A percentile compares a stretch with the other conserved stretches of the same genome.
These are phyloP conservation scores for Priapulus caudatus DNA, from an alignment of 2,888 invertebrate species.

Conservation along the genomic window DNA sequence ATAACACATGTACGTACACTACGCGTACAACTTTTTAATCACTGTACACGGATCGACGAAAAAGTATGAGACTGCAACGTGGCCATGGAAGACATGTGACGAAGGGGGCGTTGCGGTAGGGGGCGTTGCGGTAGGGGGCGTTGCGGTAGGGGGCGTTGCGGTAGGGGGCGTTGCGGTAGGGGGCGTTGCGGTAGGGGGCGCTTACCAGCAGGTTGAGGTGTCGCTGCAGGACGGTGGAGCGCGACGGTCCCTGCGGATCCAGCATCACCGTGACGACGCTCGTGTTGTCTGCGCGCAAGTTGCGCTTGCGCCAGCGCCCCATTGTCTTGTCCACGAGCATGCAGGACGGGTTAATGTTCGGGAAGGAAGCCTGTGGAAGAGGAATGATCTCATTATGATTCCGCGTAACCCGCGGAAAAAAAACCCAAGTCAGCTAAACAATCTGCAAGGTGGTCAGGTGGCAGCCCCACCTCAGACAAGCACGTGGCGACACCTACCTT, in stretches of 20 bases:
- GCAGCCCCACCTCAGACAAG: no score
- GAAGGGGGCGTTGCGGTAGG: no score
- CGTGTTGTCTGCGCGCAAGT: slow-evolving; percentile 89
- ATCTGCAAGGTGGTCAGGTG: neutral
- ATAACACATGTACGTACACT: no score
- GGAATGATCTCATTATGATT: slow-evolving; percentile 6
- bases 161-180: no score
- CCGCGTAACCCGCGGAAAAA: neutral
- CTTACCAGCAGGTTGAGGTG: slow-evolving; percentile 12
- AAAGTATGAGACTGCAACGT: no score
- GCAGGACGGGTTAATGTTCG: slow-evolving; percentile 72
- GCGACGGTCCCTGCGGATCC: slow-evolving; percentile 72
- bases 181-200: no score
- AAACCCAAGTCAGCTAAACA: slow-evolving; percentile 6
- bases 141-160: no score
- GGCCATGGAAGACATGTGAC: no score
- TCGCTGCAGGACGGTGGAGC: slow-evolving; percentile 32
- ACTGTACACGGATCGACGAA: no score
- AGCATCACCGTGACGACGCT: slow-evolving; percentile 83
- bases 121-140: no score
- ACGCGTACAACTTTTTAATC: no score
- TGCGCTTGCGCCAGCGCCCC: slow-evolving; percentile 67
- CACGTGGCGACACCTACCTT: no score
- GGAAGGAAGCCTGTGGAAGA: slow-evolving; percentile 26
- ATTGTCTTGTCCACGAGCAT: slow-evolving; percentile 68